Evolutionary conservation across 2,113 vertebrate genomes (phyloP).

Genomic region (Xenus cinereus): DNA sequence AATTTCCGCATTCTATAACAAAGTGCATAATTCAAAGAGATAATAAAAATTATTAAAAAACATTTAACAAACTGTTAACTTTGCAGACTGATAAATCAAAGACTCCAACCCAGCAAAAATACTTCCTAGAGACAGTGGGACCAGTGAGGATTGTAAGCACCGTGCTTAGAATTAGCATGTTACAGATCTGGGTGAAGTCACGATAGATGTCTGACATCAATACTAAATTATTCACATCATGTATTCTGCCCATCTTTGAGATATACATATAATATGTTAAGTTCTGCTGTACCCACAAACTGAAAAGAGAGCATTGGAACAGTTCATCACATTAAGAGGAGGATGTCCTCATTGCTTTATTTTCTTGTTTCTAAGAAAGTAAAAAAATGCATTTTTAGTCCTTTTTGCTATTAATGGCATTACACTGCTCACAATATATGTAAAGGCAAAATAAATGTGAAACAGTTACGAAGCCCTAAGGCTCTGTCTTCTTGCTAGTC

Average conservation of each 20-base stretch:
- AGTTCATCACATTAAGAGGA: neutral
- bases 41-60: neutral
- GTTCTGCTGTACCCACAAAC: neutral
- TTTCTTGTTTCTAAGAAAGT: neutral
- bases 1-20: neutral
- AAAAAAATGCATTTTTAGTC: neutral
- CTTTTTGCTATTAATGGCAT: neutral
- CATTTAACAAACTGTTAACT: neutral
- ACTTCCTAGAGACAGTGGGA: neutral
- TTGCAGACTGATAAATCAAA: neutral
- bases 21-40: neutral
- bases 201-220: neutral
- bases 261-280: neutral
- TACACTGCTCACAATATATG: fast-evolving
- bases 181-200: neutral
- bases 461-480: neutral
- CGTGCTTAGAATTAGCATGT: neutral
- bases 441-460: neutral
- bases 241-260: neutral
- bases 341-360: neutral
- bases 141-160: neutral
- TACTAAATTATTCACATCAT: neutral
- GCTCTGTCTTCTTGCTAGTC: neutral
- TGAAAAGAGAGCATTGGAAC: neutral
- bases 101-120: neutral